These are phyloP conservation scores for Thamnophis sirtalis DNA, from an alignment of 2,113 vertebrate species.

Conservation along the genomic window DNA sequence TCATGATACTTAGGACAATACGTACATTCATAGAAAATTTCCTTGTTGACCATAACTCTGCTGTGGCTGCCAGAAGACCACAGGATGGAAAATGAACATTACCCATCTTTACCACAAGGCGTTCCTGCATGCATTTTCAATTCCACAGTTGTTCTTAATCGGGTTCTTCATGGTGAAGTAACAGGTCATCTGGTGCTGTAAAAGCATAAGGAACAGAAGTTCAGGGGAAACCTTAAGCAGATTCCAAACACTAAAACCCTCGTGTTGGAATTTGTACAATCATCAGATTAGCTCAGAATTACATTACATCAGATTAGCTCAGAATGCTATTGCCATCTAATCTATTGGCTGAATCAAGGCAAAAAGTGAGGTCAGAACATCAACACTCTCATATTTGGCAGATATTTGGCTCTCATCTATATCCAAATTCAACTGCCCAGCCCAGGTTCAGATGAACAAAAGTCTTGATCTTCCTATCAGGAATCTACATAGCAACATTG, in stretches of 20 bases:
- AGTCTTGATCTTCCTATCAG: slow-evolving; percentile 12
- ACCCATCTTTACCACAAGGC: neutral
- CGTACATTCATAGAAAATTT: neutral
- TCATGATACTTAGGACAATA: neutral
- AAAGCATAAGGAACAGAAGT: neutral
- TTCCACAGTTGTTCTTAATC: neutral
- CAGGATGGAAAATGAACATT: neutral
- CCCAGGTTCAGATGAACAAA: neutral
- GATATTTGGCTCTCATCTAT: neutral
- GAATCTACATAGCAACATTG: neutral
- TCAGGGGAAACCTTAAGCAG: neutral
- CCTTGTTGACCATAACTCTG: neutral
- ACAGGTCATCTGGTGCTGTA: neutral
- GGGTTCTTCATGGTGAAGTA: neutral
- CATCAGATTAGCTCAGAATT: neutral
- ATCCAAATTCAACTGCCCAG: neutral
- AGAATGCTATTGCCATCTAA: neutral
- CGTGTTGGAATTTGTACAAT: neutral
- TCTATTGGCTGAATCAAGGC: neutral
- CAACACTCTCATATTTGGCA: neutral
- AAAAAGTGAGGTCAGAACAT: slow-evolving; percentile 6
- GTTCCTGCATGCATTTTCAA: neutral
- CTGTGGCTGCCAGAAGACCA: neutral
- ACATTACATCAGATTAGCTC: neutral
- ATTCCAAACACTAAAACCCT: neutral